A percentile compares a stretch with the other conserved stretches of the same genome.
Conservation (phyloP, 2,113 vertebrate genomes). For the Pungitius pungitius region DNA sequence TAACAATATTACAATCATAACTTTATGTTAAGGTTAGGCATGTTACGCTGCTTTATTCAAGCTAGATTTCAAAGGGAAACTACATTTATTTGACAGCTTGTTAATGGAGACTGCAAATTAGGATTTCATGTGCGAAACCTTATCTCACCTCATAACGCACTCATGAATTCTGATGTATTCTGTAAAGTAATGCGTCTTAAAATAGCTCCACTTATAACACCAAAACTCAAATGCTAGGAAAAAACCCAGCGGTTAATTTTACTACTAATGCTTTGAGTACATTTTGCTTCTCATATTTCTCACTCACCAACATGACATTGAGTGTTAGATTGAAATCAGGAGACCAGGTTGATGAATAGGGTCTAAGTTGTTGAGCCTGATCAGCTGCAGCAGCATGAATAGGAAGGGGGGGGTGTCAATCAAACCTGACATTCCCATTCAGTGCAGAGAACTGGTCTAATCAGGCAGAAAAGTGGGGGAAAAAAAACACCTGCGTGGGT, state of each 20-base stretch:
- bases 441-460: conserved; percentile 11
- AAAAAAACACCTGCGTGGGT: conserved; percentile 27
- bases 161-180: background rate
- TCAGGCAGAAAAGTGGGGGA: conserved; percentile 21
- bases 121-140: background rate
- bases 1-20: background rate
- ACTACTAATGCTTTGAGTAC: background rate
- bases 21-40: background rate
- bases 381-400: conserved; percentile 7
- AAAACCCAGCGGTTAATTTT: background rate
- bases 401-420: conserved; percentile 5
- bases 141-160: background rate
- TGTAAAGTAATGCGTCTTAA: background rate
- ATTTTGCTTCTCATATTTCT: background rate
- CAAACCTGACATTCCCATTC: background rate
- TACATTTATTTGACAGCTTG: background rate
- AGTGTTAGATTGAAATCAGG: background rate
- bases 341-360: background rate
- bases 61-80: conserved; percentile 3
- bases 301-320: background rate
- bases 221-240: background rate
- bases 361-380: background rate
- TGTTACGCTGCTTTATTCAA: background rate
- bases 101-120: background rate
- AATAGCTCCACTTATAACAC: background rate